phyloP scores from a whole-genome alignment of 2,797 vertebrate species.

The Lates japonicus region DNA sequence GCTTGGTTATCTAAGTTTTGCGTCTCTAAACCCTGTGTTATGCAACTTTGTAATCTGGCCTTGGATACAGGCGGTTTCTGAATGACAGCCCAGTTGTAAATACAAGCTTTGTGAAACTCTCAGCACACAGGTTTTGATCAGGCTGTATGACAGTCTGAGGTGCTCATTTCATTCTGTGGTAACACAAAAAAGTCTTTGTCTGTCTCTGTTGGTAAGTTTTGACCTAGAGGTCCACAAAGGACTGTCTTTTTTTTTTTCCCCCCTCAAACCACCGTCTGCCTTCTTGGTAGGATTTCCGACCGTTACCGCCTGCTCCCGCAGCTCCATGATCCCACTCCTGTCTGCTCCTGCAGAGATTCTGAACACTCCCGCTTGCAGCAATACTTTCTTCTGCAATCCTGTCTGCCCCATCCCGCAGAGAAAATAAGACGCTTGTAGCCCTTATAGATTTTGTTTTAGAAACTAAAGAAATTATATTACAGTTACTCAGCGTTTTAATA shows the following conservation, averaged over 20 bases:
- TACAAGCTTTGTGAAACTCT: constrained; percentile 19
- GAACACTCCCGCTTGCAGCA: constrained; percentile 30
- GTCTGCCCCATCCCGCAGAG: constrained; percentile 21
- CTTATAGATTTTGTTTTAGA: neutral
- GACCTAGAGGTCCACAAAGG: constrained; percentile 23
- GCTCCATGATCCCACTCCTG: constrained; percentile 23
- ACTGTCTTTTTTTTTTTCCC: neutral
- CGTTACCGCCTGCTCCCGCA: constrained; percentile 22
- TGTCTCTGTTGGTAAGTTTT: constrained; percentile 30
- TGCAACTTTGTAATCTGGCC: neutral
- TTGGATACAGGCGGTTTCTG: constrained; percentile 1
- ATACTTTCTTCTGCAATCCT: constrained; percentile 41
- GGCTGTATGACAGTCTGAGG: constrained; percentile 10
- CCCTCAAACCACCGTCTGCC: neutral
- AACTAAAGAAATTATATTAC: constrained; percentile 9
- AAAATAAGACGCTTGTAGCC: constrained; percentile 32
- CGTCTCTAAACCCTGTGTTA: neutral
- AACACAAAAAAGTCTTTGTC: constrained; percentile 42
- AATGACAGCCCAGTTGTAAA: constrained; percentile 5
- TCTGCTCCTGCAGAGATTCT: constrained; percentile 28
- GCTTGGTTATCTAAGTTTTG: constrained; percentile 7
- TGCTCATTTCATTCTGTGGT: constrained; percentile 26
- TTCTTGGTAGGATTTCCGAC: constrained; percentile 22
- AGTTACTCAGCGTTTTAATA: constrained; percentile 2
- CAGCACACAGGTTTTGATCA: constrained; percentile 21